phyloP scores from a whole-genome alignment of 2,113 vertebrate genomes.

The Notarius lentiginosus region DNA sequence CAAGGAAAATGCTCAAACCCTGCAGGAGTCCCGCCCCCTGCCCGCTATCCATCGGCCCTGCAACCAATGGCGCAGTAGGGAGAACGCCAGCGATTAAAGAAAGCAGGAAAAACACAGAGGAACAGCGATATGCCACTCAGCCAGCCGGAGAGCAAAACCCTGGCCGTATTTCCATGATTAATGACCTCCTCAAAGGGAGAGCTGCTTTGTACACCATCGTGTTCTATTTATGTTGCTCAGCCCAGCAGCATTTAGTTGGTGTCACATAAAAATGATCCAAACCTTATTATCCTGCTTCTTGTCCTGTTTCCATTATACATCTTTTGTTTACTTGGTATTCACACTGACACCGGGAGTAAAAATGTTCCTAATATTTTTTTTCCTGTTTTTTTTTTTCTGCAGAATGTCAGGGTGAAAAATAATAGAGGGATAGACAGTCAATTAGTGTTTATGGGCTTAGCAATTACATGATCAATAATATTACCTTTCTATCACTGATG shows the following conservation, averaged over 20 bases:
- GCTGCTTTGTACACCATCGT: conserved; percentile 42
- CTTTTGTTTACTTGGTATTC: conserved; percentile 54
- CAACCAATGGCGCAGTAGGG: conserved; percentile 62
- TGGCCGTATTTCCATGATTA: conserved; percentile 57
- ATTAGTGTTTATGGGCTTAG: conserved; percentile 19
- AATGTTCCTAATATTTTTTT: conserved; percentile 3
- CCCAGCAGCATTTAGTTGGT: conserved; percentile 48
- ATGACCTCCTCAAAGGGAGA: conserved; percentile 55
- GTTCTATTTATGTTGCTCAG: conserved; percentile 55
- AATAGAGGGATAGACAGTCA: conserved; percentile 31
- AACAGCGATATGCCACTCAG: conserved; percentile 54
- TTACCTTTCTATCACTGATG: conserved; percentile 55
- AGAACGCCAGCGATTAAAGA: conserved; percentile 44
- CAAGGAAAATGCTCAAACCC: conserved; percentile 51
- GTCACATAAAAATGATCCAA: conserved; percentile 56
- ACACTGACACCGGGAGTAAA: conserved; percentile 37
- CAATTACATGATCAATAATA: conserved; percentile 51
- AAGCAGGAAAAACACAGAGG: conserved; percentile 49
- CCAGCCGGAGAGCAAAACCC: conserved; percentile 46
- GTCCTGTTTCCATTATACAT: conserved; percentile 42
- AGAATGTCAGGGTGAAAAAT: conserved; percentile 41
- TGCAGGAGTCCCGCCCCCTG: conserved; percentile 55
- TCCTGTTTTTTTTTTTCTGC: not conserved
- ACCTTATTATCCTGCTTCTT: conserved; percentile 49
- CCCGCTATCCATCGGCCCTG: conserved; percentile 58